Base-by-base conservation (phyloP, 2,113 vertebrate species). In the Regulus satrapa region DNA sequence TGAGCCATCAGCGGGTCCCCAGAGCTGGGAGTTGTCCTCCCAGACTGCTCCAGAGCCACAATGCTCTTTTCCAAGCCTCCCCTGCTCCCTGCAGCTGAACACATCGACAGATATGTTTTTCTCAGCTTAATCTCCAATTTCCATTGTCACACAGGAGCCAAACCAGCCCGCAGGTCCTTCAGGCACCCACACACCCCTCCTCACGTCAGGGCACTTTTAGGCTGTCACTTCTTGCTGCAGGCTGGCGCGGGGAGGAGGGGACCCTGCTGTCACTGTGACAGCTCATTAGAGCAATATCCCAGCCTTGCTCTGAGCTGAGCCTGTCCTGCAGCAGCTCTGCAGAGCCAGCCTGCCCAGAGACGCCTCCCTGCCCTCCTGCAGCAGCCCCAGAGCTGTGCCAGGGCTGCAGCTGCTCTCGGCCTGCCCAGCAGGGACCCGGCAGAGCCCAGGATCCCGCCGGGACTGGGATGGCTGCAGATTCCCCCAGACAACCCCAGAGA, bases 281-380 rank as follows among this genome's bases (percentile, higher is more conserved):
- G 77, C 95, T 96, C 94, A 89, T 96, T 94, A 95, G 66, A 91
- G 77, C 91, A 58, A 79, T 94, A 6, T 85, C 89, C 41, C 18
- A 31, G 34, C 79, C 67, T 51, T 40, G 0, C 64, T 71, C 69
- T 68, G 64, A 95, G 86, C 43, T 32, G 8, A 26, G 45, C 92
- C 45, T 43, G 48, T 2, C 74, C 92, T 45, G 41, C 58, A 77
- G 11, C 72, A 25, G 75, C 82, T 48, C 18, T 34, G 3, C 7
- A 16, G 74, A 67, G 84, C 68, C 67, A 31, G 83, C 72, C 79
- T 48, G 79, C n/a, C n/a, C n/a, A n/a, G n/a, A n/a, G n/a, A n/a
- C n/a, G n/a, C n/a, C n/a, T n/a, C n/a, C n/a, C n/a, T n/a, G n/a
- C n/a, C n/a, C n/a, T n/a, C n/a, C n/a, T n/a, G n/a, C n/a, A n/a